These are phyloP conservation scores for Deroplatys truncata DNA, from an alignment of 2,888 invertebrate species.

Conservation along the genomic window DNA sequence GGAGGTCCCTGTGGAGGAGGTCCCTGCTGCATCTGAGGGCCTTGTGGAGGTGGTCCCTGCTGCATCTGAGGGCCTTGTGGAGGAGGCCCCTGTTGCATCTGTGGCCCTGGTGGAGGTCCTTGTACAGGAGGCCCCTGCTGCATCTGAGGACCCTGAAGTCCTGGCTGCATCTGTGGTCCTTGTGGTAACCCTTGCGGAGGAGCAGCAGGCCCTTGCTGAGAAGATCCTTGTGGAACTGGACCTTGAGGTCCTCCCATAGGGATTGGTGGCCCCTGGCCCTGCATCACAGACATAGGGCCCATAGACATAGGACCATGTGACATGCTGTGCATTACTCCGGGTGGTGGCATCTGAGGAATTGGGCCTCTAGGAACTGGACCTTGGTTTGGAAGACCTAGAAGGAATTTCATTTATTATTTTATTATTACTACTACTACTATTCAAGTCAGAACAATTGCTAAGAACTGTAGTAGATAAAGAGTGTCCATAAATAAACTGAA, in stretches of 20 bases:
- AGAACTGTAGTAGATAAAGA: no score
- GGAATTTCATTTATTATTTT: no score
- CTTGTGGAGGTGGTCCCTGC: conserved; percentile 39
- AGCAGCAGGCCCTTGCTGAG: conserved; percentile 29
- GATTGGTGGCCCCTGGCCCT: conserved; percentile 17
- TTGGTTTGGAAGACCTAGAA: background rate
- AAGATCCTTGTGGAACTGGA: conserved; percentile 31
- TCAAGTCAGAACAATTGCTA: no score
- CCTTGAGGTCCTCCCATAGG: background rate
- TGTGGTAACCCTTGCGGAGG: conserved; percentile 18
- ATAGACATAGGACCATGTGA: background rate
- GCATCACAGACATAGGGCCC: conserved; percentile 20
- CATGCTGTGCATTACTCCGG: background rate
- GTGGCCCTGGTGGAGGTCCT: conserved; percentile 30
- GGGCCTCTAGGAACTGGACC: background rate
- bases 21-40: conserved; percentile 37
- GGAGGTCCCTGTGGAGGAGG: conserved; percentile 32
- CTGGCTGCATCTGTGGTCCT: background rate
- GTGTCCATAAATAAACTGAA: no score
- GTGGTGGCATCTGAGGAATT: background rate
- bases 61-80: conserved; percentile 16
- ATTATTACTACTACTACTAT: no score
- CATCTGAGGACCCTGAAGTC: conserved; percentile 4
- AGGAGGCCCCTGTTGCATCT: conserved; percentile 27
- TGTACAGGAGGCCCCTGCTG: conserved; percentile 37